Evolutionary conservation across 1,140 invertebrate species (phyloP), one percentile per base, ranked within the genome.

Genomic region (Cherax destructor): DNA sequence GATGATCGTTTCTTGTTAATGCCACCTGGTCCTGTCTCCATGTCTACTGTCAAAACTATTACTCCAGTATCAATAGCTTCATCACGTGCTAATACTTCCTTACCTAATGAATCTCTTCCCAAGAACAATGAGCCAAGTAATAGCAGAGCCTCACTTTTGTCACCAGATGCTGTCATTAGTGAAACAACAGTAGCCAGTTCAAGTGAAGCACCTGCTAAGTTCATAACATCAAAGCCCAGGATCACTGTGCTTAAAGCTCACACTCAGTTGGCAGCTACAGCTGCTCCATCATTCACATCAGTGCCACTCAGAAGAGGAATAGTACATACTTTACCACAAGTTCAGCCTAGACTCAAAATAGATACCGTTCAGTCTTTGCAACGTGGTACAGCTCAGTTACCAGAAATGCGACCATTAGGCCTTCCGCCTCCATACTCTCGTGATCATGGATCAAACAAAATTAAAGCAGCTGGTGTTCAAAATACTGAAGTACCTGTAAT

Each of bases 401-500:
- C 85, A 24, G 85, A 86, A 50, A 77, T 86, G 85, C 59, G 80
- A 65, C 80, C 81, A 9, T 50, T 87, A 47, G 85, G 85, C 6
- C 91, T 92, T 24, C 79, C 85, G 16, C 84, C 91, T 21, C 91
- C 86, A 3, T 92, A 92, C 59, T 65, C 61, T 41, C 77, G 85
- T 11, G 78, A 91, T 24, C 84, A 88, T 61, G 59, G 85, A 50
- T 77, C 91, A 18, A 76, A 59, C 59, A 83, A 83, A 52, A 79
- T 77, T 47, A 92, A 92, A 65, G 78, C 30, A 16, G 16, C 47
- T 86, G 79, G 77, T 61, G 30, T 18, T 49, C 83, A 61, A 56
- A 72, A 47, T 72, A 24, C 59, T 30, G 84, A 92, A 30, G 85
- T 91, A 59, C 92, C 92, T 0, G 95, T 96, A 1, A 96, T 96